These are phyloP conservation scores for Solenopsis fugax DNA, from an alignment of 1,140 invertebrate species.

Conservation along the genomic window DNA sequence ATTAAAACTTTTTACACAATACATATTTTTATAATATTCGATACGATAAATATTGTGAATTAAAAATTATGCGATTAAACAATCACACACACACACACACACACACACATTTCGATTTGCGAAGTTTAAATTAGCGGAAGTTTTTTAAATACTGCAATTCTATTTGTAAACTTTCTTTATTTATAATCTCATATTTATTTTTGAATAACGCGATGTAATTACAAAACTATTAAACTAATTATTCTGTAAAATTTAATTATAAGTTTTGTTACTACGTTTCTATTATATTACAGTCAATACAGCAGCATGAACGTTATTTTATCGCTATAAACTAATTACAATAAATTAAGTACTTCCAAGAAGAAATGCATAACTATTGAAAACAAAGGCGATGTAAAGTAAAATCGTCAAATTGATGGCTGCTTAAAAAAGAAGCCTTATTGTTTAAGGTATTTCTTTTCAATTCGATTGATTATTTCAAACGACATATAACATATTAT, in stretches of 20 bases:
- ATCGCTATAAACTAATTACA: background rate
- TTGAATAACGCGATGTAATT: background rate
- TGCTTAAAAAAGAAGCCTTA: background rate
- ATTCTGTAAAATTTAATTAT: conserved; percentile 3
- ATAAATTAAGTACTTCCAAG: background rate
- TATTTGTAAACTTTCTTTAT: background rate
- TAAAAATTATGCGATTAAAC: conserved; percentile 17
- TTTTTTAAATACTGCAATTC: background rate
- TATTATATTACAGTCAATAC: background rate
- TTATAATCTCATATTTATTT: background rate
- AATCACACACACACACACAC: background rate
- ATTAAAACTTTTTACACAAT: conserved; percentile 17
- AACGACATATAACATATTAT: background rate
- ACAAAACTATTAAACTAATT: conserved; percentile 20
- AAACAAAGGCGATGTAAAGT: background rate
- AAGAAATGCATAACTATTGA: background rate
- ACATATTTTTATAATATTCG: conserved; percentile 16
- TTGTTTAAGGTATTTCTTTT: background rate
- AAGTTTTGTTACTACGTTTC: background rate
- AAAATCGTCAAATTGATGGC: background rate
- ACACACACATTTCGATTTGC: background rate
- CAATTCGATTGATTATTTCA: conserved; percentile 8
- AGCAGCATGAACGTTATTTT: background rate
- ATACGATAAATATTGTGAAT: conserved; percentile 22
- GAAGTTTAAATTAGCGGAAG: background rate